Base-by-base conservation (phyloP, 2,113 vertebrate genomes). In the Fukomys damarensis region DNA sequence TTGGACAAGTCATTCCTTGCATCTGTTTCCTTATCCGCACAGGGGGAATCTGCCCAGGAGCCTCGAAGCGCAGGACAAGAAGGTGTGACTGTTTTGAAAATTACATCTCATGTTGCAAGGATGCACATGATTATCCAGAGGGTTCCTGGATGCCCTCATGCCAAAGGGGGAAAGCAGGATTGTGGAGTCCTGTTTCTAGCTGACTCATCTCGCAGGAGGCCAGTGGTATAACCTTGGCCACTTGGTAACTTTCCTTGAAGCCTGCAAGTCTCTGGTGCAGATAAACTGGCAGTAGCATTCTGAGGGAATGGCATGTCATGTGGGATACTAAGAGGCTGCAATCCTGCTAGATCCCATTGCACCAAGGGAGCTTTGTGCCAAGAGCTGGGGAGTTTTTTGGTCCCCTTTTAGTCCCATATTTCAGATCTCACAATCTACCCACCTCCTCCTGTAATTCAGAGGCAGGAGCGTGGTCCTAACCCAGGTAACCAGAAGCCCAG, bases 171-270 rank as follows among this genome's bases (percentile, higher is more conserved):
- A 24, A 49, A 28, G 89, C 24, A 9, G 91, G 80, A 77, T 7
- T 11, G 80, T 61, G n/a, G 89, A 95, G 92, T 49, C 76, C 58
- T 87, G 76, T 93, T 92, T 93, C 54, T n/a, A 97, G 97, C 97
- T 98, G 97, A 98, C 97, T 98, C 97, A 98, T 97, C 93, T 88
- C 92, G 87, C 92, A 94, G 81, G 85, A 96, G 94, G 90, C 95
- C 3, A 20, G 72, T 89, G 86, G 81, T 58, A 26, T 98, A 96
- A 97, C 95, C 96, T 97, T 97, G 97, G 89, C 87, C 41, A 76
- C 90, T 87, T 95, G 93, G 96, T 95, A 97, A 97, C 96, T 98
- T 98, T 97, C 97, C 96, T 97, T 97, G 93, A 95, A 90, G 92
- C 96, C 8, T 32, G 76, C 49, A 80, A 82, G 89, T 96, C 89